phyloP scores from a whole-genome alignment of 2,797 vertebrate species.

The Helicolenus hilgendorfi region DNA sequence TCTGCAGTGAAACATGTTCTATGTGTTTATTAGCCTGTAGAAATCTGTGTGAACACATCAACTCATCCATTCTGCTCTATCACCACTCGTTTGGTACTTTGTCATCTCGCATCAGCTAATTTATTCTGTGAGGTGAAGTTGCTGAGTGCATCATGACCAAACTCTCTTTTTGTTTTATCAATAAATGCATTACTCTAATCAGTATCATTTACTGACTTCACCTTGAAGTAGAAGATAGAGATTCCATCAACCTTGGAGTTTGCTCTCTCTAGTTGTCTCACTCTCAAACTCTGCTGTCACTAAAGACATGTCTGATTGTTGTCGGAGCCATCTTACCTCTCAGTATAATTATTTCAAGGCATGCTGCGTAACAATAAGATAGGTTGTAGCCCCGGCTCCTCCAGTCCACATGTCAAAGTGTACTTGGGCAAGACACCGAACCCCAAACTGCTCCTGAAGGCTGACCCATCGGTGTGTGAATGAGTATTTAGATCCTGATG shows the following conservation, averaged over 20 bases:
- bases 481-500: no score
- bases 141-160: neutral
- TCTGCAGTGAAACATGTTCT: neutral
- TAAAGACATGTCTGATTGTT: neutral
- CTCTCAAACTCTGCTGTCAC: neutral
- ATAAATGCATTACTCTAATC: neutral
- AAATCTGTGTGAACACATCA: neutral
- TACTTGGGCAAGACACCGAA: no score
- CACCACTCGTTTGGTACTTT: neutral
- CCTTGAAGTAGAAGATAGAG: neutral
- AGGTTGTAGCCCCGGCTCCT: neutral
- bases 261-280: neutral
- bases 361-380: neutral
- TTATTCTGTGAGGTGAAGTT: neutral
- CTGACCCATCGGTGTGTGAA: neutral
- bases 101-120: neutral
- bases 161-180: neutral
- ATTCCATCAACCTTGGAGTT: conserved; percentile 23
- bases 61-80: neutral
- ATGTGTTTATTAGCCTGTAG: neutral
- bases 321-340: neutral
- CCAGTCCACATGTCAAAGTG: no score
- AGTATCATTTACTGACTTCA: conserved; percentile 24
- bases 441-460: neutral
- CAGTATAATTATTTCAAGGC: neutral